These are phyloP conservation scores for Heloderma charlesbogerti DNA, from an alignment of 2,113 vertebrate genomes.

Conservation along the genomic window DNA sequence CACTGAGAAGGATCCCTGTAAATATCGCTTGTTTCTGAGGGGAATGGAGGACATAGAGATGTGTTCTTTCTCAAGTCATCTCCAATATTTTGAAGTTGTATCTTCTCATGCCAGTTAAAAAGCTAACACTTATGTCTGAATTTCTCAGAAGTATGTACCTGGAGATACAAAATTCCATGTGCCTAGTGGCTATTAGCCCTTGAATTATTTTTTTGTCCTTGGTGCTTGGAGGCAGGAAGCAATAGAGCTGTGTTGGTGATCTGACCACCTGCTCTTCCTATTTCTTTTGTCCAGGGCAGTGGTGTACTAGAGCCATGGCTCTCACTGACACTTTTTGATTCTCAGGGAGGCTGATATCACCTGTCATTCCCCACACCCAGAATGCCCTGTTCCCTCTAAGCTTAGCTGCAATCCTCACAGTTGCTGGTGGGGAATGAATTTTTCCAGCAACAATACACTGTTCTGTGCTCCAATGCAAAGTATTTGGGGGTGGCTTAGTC, in stretches of 20 bases:
- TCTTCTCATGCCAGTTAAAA: constrained; percentile 74
- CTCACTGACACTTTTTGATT: no score
- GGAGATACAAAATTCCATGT: not conserved
- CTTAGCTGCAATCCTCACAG: no score
- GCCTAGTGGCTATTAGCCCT: not conserved
- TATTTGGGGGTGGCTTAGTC: no score
- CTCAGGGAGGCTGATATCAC: no score
- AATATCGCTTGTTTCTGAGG: constrained; percentile 77
- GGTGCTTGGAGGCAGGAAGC: no score
- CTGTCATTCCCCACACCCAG: no score
- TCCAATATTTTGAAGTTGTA: constrained; percentile 66
- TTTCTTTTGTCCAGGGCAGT: not conserved
- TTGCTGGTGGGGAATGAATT: no score
- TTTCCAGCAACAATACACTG: no score
- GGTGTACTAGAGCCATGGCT: not conserved
- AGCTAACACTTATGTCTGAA: constrained; percentile 61
- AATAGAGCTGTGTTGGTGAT: not conserved
- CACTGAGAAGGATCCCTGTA: constrained; percentile 74
- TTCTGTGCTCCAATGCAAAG: no score
- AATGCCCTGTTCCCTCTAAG: no score
- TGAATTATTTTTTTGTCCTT: not conserved
- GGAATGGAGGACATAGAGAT: constrained; percentile 68
- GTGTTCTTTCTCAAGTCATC: constrained; percentile 64
- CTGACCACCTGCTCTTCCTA: not conserved
- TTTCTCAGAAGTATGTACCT: constrained; percentile 46